A percentile compares a stretch with the other conserved stretches of the same genome.
phyloP scores from a whole-genome alignment of 2,113 vertebrate species.

The Neoarius graeffei region DNA sequence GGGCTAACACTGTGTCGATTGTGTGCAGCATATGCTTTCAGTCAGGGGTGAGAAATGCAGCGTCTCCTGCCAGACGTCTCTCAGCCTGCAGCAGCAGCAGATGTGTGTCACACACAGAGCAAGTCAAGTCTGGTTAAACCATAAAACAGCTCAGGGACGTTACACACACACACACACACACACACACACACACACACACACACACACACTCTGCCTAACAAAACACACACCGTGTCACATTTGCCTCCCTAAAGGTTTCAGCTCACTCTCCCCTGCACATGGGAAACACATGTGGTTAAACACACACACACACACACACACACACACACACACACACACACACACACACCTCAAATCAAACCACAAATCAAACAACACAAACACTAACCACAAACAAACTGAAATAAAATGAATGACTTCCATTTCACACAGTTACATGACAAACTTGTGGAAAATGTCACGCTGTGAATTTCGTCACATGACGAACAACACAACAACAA shows the following conservation, averaged over 20 bases:
- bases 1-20: conserved; percentile 90
- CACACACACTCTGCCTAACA: conserved; percentile 60
- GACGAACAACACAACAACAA: not conserved
- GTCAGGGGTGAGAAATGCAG: conserved; percentile 96
- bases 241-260: conserved; percentile 48
- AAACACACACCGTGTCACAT: conserved; percentile 67
- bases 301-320: conserved; percentile 38
- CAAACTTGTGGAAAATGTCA: not conserved
- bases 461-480: not conserved
- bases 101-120: conserved; percentile 88
- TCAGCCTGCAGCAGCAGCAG: conserved; percentile 84
- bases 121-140: conserved; percentile 90
- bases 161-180: conserved; percentile 76
- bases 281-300: conserved; percentile 37
- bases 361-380: not conserved
- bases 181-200: conserved; percentile 23
- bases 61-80: conserved; percentile 93
- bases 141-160: conserved; percentile 83
- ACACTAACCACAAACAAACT: not conserved
- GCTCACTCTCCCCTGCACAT: conserved; percentile 15
- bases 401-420: not conserved
- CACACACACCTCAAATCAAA: conserved; percentile 19
- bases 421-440: not conserved
- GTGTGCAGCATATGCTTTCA: conserved; percentile 94
- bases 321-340: conserved; percentile 35